phyloP scores from a whole-genome alignment of 2,888 invertebrate species.

The Ryuthela nishihirai region DNA sequence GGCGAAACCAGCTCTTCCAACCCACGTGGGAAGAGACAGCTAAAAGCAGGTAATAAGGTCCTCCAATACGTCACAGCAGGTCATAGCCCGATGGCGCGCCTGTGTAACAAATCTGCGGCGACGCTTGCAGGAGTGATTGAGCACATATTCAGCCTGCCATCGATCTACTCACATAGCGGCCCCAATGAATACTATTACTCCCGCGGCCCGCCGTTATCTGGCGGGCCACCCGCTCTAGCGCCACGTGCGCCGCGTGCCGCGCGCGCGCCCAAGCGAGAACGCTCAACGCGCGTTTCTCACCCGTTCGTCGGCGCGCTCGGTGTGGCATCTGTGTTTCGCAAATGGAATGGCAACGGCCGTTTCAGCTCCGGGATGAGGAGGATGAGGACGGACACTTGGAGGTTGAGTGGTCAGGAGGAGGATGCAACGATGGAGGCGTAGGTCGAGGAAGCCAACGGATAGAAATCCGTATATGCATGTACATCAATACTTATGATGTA shows the following conservation, averaged over 20 bases:
- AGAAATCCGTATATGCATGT: too few species aligned
- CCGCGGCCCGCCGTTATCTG: constrained; percentile 28
- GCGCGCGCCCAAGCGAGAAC: constrained; percentile 1
- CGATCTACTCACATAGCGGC: constrained; percentile 18
- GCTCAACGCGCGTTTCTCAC: constrained; percentile 12
- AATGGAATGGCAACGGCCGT: too few species aligned
- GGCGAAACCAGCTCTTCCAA: constrained; percentile 17
- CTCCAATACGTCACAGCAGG: constrained; percentile 25
- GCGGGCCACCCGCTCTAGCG: constrained; percentile 32
- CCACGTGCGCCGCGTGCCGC: too few species aligned
- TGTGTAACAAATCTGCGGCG: constrained; percentile 38
- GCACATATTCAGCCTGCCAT: constrained; percentile 37
- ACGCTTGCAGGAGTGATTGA: constrained; percentile 39
- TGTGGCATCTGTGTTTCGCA: too few species aligned
- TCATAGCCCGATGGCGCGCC: constrained; percentile 29
- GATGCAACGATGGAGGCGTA: too few species aligned
- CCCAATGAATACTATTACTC: constrained; percentile 37
- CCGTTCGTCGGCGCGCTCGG: constrained; percentile 4
- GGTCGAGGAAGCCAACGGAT: too few species aligned
- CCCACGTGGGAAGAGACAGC: constrained; percentile 26
- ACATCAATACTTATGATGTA: too few species aligned
- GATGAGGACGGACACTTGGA: too few species aligned
- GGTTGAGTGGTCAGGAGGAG: too few species aligned
- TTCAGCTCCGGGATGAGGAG: too few species aligned
- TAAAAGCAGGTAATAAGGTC: constrained; percentile 32